These are phyloP conservation scores for Paraescarpia echinospica DNA, from an alignment of 1,140 invertebrate species.

Conservation along the genomic window DNA sequence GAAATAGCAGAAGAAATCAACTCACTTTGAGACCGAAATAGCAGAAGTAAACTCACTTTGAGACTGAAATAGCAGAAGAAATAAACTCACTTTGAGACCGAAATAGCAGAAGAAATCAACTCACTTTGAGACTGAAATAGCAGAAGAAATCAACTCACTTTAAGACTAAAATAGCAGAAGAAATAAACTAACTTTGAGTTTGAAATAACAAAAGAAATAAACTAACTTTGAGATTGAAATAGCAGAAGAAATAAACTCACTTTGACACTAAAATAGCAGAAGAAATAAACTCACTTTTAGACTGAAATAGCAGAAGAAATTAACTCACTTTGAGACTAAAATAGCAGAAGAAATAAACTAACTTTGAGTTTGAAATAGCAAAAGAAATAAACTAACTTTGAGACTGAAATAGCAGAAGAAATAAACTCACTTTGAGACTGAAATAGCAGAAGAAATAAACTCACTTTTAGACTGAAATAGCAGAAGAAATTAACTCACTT, in stretches of 20 bases:
- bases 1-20: conserved; percentile 19
- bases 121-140: neutral
- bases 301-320: no score
- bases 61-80: conserved; percentile 10
- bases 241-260: conserved; percentile 16
- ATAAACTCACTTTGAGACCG: neutral
- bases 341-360: conserved; percentile 11
- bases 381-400: no score
- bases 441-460: conserved; percentile 18
- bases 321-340: neutral
- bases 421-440: conserved; percentile 1
- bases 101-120: conserved; percentile 18
- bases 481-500: no score
- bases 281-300: conserved; percentile 13
- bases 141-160: no score
- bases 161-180: conserved; percentile 11
- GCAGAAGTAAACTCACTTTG: no score
- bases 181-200: neutral
- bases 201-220: no score
- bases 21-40: neutral
- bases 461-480: neutral
- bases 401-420: conserved; percentile 10
- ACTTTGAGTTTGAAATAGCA: no score
- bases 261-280: neutral
- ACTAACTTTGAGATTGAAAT: neutral